Base-by-base conservation (phyloP, 2,888 invertebrate genomes). In the Dione vanillae region DNA sequence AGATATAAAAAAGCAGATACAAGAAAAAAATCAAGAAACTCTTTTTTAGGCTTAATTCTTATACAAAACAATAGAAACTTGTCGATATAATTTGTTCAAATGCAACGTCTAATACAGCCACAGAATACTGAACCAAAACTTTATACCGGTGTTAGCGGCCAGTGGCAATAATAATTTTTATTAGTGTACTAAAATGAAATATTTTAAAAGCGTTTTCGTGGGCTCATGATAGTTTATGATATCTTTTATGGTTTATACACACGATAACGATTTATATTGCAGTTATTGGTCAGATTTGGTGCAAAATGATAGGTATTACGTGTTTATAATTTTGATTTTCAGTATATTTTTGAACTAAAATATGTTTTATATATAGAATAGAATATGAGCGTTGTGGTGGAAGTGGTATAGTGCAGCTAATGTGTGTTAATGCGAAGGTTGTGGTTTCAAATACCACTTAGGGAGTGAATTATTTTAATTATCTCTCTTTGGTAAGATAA, bases 201-300 rank as follows among this genome's bases (percentile, higher is more conserved):
- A 82, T 83, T 85, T 85, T 82, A 81, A 80, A 81, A 76, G 83
- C 80, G 79, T 79, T 78, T 83, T 82, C 79, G 80, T 79, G 77
- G 77, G 78, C 74, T 74, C 74, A 75, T 73, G 74, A 79, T 80
- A 77, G 78, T 85, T 85, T 83, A 86, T 77, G 77, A 76, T 76
- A 76, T 74, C 73, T 74, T 73, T 78, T 86, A 85, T 81, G 81
- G 79, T 65, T 72, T 70, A 74, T 74, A 74, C 64, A 72, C 68
- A 66, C 65, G 68, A 67, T 72, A 72, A 74, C 69, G 70, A 68
- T 70, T 66, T 74, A 65, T 67, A 59, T 65, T 51, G 27, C 62
- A 56, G 45, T 68, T 71, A 68, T 73, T 56, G 73, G 40, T 64
- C 56, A 61, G 37, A 64, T 67, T 67, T 43, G 47, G 40, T 27